A percentile compares a stretch with the other conserved stretches of the same genome.
These are phyloP conservation scores for Antedon mediterranea DNA, from an alignment of 53 echinoderm and acorn worm species.

Conservation along the genomic window DNA sequence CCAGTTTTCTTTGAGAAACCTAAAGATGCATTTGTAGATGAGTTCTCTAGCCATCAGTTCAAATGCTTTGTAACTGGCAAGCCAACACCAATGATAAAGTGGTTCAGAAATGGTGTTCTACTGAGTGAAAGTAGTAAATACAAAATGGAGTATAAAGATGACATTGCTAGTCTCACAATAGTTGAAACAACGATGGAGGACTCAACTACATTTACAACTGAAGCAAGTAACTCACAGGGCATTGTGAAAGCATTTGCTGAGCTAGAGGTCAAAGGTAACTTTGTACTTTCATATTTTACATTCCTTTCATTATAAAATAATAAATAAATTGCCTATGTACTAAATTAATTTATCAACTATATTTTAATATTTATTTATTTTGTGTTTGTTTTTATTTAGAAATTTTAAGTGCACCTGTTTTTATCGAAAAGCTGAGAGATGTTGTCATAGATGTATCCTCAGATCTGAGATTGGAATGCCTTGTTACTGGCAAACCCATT, in stretches of 20 bases:
- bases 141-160: neutral
- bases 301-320: too few species aligned
- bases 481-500: conserved; percentile 26
- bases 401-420: neutral
- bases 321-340: too few species aligned
- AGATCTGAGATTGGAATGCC: conserved; percentile 22
- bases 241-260: conserved; percentile 43
- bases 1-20: neutral
- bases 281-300: too few species aligned
- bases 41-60: neutral
- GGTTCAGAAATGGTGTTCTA: neutral
- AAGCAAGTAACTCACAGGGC: conserved; percentile 17
- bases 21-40: neutral
- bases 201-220: neutral
- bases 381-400: neutral
- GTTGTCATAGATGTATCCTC: neutral
- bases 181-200: neutral
- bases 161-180: neutral
- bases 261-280: conserved; percentile 69
- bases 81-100: neutral
- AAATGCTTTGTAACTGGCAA: neutral
- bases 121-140: neutral
- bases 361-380: too few species aligned
- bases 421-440: neutral
- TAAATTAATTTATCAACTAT: too few species aligned